These are phyloP conservation scores for Neoitamus cyanurus DNA, from an alignment of 2,888 invertebrate genomes.

Conservation along the genomic window DNA sequence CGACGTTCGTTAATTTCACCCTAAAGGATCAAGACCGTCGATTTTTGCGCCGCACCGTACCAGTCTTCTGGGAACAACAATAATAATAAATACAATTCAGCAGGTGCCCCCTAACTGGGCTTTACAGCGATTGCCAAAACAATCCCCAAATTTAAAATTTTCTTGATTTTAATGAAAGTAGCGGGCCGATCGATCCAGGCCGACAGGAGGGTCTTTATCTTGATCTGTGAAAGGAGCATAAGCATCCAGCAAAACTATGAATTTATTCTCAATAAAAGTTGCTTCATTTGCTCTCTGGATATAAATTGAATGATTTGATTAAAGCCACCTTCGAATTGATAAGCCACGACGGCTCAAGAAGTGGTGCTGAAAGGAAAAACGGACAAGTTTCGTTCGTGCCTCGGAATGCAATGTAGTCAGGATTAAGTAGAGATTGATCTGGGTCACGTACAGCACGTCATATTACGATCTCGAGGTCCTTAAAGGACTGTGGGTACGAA, in stretches of 20 bases:
- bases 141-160: background rate
- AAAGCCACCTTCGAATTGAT: constrained; percentile 46
- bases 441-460: constrained; percentile 51
- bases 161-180: background rate
- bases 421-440: constrained; percentile 49
- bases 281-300: background rate
- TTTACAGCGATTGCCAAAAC: background rate
- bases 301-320: constrained; percentile 37
- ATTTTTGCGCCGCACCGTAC: background rate
- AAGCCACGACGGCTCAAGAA: constrained; percentile 47
- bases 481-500: background rate
- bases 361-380: constrained; percentile 45
- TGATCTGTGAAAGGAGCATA: background rate
- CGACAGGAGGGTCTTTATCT: background rate
- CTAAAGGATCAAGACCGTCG: background rate
- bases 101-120: background rate
- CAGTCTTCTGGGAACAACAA: background rate
- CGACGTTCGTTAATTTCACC: constrained; percentile 53
- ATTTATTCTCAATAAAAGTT: background rate
- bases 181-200: background rate
- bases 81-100: background rate
- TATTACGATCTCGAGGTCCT: background rate
- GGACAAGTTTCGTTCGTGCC: constrained; percentile 45
- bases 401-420: constrained; percentile 31
- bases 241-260: background rate